A percentile compares a stretch with the other conserved stretches of the same genome.
phyloP scores from a whole-genome alignment of 92 coral and sea anemone genomes.

The Scolanthus callimorphus region DNA sequence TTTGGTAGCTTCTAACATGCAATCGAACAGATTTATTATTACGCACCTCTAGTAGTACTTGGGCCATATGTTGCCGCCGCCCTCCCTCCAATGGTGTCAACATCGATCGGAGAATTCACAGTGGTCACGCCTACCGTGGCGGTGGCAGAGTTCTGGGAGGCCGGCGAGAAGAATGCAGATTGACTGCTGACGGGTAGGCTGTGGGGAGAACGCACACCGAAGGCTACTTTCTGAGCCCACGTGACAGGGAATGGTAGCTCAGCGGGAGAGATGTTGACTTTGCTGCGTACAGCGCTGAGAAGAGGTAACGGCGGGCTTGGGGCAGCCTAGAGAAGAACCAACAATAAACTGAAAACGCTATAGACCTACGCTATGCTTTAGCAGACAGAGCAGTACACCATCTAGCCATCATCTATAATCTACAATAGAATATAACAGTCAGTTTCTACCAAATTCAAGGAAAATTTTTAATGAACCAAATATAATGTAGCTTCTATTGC shows the following conservation, averaged over 20 bases:
- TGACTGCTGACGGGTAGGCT: background rate
- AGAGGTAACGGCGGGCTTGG: constrained; percentile 29
- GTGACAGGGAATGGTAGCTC: constrained; percentile 42
- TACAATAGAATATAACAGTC: too few species aligned
- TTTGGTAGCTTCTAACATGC: too few species aligned
- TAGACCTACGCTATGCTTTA: too few species aligned
- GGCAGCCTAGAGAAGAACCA: too few species aligned
- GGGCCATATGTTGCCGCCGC: background rate
- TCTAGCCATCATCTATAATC: background rate
- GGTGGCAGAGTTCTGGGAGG: background rate
- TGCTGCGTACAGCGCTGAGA: constrained; percentile 31
- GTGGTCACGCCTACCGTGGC: background rate
- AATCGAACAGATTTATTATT: background rate
- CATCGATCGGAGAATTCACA: constrained; percentile 7
- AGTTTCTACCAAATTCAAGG: too few species aligned
- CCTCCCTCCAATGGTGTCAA: background rate
- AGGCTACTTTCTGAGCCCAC: constrained; percentile 61
- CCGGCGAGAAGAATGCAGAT: background rate
- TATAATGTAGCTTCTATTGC: too few species aligned
- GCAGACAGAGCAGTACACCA: background rate
- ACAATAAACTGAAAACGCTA: too few species aligned
- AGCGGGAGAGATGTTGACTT: background rate
- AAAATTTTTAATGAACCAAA: too few species aligned
- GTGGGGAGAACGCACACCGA: constrained; percentile 3
- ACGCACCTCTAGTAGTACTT: background rate